phyloP scores from a whole-genome alignment of 2,797 vertebrate genomes.

The Cossypha polioptera region DNA sequence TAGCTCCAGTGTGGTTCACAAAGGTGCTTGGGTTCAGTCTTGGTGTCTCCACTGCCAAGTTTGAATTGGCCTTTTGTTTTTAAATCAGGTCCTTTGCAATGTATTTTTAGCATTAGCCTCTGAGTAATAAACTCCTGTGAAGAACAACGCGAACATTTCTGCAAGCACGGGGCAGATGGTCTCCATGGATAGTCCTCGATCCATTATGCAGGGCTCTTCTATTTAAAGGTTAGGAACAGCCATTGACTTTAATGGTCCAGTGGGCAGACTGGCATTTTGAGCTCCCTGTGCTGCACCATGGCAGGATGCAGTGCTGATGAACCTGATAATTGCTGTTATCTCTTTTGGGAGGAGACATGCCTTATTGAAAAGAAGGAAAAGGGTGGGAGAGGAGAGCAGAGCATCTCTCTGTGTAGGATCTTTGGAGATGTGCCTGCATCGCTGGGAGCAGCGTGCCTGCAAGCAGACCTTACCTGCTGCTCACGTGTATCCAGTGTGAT shows the following conservation, averaged over 20 bases:
- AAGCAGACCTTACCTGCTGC: background rate
- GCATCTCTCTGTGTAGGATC: background rate
- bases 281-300: background rate
- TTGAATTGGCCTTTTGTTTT: background rate
- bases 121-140: constrained; percentile 9
- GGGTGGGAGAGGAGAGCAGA: background rate
- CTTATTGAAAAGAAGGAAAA: background rate
- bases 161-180: background rate
- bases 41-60: background rate
- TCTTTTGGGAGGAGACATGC: background rate
- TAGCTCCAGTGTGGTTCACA: background rate
- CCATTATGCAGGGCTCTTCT: background rate
- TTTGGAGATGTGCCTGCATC: background rate
- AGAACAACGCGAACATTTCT: background rate
- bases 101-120: background rate
- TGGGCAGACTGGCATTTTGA: constrained; percentile 14
- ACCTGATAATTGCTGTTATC: background rate
- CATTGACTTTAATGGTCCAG: background rate
- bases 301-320: background rate
- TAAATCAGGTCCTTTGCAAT: background rate
- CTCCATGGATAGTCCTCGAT: background rate
- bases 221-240: constrained; percentile 16
- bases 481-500: too few relatives aligned
- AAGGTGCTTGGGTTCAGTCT: background rate
- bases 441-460: background rate